Base-by-base conservation (phyloP, 2,797 vertebrate species). In the Mustela erminea region DNA sequence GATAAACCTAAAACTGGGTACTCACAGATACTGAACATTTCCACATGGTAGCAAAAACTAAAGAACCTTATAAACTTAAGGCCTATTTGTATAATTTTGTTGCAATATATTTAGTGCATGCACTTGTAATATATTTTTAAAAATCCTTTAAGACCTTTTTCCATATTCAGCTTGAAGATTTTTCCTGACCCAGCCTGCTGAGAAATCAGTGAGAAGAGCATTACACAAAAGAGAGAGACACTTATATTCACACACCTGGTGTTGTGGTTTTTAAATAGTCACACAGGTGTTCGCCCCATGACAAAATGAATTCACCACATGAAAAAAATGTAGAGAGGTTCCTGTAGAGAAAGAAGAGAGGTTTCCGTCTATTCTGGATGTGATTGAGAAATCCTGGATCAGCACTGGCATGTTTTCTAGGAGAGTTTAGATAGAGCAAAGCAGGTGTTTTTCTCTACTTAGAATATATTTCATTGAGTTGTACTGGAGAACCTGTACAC, bases 241-340 rank as follows among this genome's bases (percentile, higher is more conserved):
- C 27, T 75, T 41, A 83, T n/a, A 62, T 9, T 38, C 56, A 72
- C 46, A 89, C 90, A 80, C 88, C 94, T 96, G 97, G 93, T 84
- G 75, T 20, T 92, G 83, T 38, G 49, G 74, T 80, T 85, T 96
- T 96, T 86, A 96, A 93, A 87, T 90, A 92, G 96, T 87, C 83
- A 95, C 96, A 94, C 96, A 90, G 95, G 96, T 96, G 92, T 77
- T 96, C 82, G 38, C 80, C 60, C 66, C 80, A 81, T 21, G 70
- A 95, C 64, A 92, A 90, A 95, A 96, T 86, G 77, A 84, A 95
- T 70, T 97, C 95, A 38, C 70, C 72, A 25, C 70, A 46, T 52
- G 93, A 90, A 83, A 66, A 97, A 68, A 41, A 86, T 52, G 74
- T 38, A 68, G 56, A 84, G 64, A 74, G 58, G 23, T 32, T 81